phyloP scores from a whole-genome alignment of 2,797 vertebrate genomes.

The Leuciscus waleckii region DNA sequence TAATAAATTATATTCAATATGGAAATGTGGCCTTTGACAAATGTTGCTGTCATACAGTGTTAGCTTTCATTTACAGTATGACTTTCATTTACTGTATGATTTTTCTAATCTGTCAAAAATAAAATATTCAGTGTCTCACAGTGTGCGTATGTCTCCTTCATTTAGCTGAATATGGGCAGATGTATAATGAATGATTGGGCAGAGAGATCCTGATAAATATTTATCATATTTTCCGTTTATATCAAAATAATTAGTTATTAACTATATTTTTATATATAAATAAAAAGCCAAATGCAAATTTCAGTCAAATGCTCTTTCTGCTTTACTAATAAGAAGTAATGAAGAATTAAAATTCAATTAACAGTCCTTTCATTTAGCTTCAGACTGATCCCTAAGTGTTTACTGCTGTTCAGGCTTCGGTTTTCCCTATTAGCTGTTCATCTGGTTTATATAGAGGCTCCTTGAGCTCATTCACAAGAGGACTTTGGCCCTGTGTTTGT shows the following conservation, averaged over 20 bases:
- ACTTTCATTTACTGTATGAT: not conserved
- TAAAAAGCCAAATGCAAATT: not conserved
- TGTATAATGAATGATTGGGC: not conserved
- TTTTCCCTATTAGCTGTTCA: conserved; percentile 46
- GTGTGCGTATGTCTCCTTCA: not conserved
- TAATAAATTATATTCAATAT: not conserved
- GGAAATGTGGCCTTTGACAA: not conserved
- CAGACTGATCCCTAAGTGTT: conserved; percentile 23
- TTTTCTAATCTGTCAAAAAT: conserved; percentile 19
- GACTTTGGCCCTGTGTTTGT: conserved; percentile 50
- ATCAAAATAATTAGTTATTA: not conserved
- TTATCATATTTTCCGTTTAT: not conserved
- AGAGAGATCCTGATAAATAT: not conserved
- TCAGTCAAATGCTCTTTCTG: not conserved
- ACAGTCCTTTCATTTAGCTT: conserved; percentile 37
- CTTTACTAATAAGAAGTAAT: not conserved
- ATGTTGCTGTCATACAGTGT: not conserved
- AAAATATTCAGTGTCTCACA: not conserved
- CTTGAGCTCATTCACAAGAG: conserved; percentile 46
- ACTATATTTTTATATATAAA: not conserved
- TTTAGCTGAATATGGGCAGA: not conserved
- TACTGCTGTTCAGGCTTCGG: conserved; percentile 16
- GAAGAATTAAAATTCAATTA: conserved; percentile 43
- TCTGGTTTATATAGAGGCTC: conserved; percentile 26
- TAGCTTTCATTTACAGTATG: not conserved